Evolutionary conservation across 2,888 invertebrate species (phyloP), one percentile per base, ranked within the genome.

Genomic region (Homarus gammarus): DNA sequence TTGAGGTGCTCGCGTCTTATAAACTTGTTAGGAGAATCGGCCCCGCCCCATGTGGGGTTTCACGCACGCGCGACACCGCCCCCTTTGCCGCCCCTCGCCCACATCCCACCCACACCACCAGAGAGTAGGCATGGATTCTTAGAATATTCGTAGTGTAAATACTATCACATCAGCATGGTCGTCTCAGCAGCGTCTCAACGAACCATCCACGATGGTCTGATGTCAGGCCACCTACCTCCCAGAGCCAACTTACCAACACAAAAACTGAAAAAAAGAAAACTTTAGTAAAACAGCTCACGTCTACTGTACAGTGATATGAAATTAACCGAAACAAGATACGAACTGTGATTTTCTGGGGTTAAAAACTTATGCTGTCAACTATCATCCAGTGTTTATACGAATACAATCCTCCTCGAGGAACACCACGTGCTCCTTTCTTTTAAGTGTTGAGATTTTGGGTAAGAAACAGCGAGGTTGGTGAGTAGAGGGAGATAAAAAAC

Each of bases 91-190:
- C 56, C 15, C 56, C 22, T 22, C 44, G 64, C 64, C 64, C 64
- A 64, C 64, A 64, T 64, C 64, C 64, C 64, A 64, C 64, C 64
- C 64, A 64, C 64, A 64, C 64, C 64, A 27, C 31, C 27, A 8
- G 64, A 3, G 27, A 64, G 64, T 27, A 27, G 64, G 27, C 64
- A 3, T 6, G 64, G 64, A 22, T 64, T 64, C 31, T 27, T 3
- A 27, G 64, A 27, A 64, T 27, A 5, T 27, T 8, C 64, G 3
- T 12, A 27, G 27, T 64, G 27, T 64, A 27, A 64, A 64, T 22
- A 64, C 64, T n/a, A 3, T 15, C 10, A 15, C 3, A 27, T 64
- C 27, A n/a, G 6, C 64, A 5, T 44, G 12, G 12, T 5, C 6
- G 12, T 5, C 44, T 12, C 5, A 44, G 44, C 44, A 44, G 44